Conservation (phyloP, 37 sponge, comb jelly and placozoan species). For the Hexactinellida sp. region DNA sequence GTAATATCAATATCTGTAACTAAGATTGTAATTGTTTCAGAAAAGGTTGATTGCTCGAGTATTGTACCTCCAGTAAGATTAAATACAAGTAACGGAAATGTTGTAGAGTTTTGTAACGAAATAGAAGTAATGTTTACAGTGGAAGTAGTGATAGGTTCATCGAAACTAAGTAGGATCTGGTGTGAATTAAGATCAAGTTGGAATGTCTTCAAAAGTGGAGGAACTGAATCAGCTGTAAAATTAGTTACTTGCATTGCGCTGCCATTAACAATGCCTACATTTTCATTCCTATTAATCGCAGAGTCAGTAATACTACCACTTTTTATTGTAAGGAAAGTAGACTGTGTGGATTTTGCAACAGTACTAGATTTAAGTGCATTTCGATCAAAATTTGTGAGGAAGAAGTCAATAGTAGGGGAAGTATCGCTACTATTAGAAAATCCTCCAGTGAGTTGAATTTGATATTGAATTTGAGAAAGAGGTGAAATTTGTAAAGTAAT, state of each 20-base stretch:
- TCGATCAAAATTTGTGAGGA: background rate
- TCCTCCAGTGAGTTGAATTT: constrained; percentile 29
- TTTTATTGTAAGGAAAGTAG: constrained; percentile 37
- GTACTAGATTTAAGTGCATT: background rate
- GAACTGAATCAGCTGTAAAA: constrained; percentile 22
- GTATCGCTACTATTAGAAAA: constrained; percentile 16
- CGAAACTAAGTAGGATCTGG: background rate
- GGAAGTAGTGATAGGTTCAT: constrained; percentile 16
- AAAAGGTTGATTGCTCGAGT: background rate
- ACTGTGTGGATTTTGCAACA: constrained; percentile 18
- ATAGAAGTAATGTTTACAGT: constrained; percentile 4
- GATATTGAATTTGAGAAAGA: background rate
- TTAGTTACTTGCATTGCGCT: constrained; percentile 29
- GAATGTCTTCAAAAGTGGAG: constrained; percentile 9
- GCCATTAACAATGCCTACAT: background rate
- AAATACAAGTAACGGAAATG: background rate
- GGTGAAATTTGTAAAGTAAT: constrained; percentile 20
- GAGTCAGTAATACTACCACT: background rate
- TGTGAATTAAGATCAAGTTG: constrained; percentile 11
- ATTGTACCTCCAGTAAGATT: background rate
- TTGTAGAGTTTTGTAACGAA: background rate
- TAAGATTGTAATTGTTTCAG: constrained; percentile 6
- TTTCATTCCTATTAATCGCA: constrained; percentile 46
- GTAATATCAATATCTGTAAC: constrained; percentile 10
- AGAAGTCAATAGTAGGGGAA: constrained; percentile 26